phyloP scores from a whole-genome alignment of 2,797 vertebrate species.

The Pampus argenteus region DNA sequence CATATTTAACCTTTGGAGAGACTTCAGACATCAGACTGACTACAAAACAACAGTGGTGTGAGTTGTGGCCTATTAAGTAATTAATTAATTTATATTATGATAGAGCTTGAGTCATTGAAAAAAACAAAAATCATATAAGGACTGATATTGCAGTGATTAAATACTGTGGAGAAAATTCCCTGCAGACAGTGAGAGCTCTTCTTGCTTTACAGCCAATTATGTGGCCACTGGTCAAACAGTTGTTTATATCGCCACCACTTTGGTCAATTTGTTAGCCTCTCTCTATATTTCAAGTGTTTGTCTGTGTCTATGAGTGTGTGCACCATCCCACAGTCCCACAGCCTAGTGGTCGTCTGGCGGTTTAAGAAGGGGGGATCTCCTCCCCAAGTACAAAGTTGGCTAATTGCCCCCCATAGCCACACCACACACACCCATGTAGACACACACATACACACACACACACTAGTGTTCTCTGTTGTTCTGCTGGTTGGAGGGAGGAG shows the following conservation, averaged over 20 bases:
- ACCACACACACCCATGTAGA: slow-evolving; percentile 44
- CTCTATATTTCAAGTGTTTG: slow-evolving; percentile 59
- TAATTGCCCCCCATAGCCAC: slow-evolving; percentile 73
- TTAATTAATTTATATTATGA: no score
- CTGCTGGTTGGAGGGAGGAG: slow-evolving; percentile 67
- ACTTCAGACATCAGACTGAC: slow-evolving; percentile 50
- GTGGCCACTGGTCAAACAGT: slow-evolving; percentile 78
- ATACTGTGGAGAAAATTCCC: slow-evolving; percentile 47
- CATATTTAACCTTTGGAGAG: slow-evolving; percentile 66
- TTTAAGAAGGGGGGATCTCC: slow-evolving; percentile 65
- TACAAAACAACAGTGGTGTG: not conserved
- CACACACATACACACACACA: slow-evolving; percentile 50
- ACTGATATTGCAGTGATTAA: slow-evolving; percentile 40
- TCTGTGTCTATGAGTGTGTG: slow-evolving; percentile 44
- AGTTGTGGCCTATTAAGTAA: not conserved
- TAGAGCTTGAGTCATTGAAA: not conserved
- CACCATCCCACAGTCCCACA: slow-evolving; percentile 67
- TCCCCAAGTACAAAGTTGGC: slow-evolving; percentile 76
- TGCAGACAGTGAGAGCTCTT: slow-evolving; percentile 80
- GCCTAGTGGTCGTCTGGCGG: slow-evolving; percentile 74
- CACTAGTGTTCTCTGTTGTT: slow-evolving; percentile 62
- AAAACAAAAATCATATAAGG: slow-evolving; percentile 28
- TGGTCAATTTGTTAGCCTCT: slow-evolving; percentile 76
- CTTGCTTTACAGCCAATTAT: slow-evolving; percentile 64
- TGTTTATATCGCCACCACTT: slow-evolving; percentile 78